Base-by-base conservation (phyloP, 2,113 vertebrate genomes). In the Anolis sagrei region DNA sequence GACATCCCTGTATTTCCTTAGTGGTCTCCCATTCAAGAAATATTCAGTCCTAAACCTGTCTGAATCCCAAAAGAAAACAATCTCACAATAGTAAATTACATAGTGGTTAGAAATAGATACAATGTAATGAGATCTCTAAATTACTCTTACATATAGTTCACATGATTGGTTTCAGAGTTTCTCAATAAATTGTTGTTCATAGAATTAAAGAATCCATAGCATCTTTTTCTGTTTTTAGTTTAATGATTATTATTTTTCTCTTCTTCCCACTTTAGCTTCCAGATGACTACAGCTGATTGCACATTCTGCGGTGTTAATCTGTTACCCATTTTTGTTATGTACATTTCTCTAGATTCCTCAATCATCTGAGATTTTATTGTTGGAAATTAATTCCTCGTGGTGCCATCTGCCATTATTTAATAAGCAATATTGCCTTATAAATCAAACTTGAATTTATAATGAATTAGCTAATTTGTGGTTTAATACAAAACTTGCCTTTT, bases 351-450 rank as follows among this genome's bases (percentile, higher is more conserved):
- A 89, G 92, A 93, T 92, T 93, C 90, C 84, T 89, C 81, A 92
- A 84, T 90, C 89, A 88, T 87, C 27, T 85, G 23, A 90, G 92
- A 92, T 93, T 95, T 92, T 90, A 92, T 94, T 92, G 89, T 61
- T 0, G 87, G 68, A 64, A 93, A 83, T 88, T 94, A 92, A 92
- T 93, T 93, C 92, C 91, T 91, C 92, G 88, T 89, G 88, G 83
- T 79, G 92, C 92, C 93, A 95, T 92, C 92, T 95, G 94, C 92
- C 89, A 92, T 92, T 94, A 93, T 93, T 93, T 94, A 94, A 93
- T 93, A 92, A 89, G 89, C 83, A 92, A 84, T 81, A 90, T 44
- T 81, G 80, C 82, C 83, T 88, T 92, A 94, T 90, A 94, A 91
- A 94, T 92, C 87, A 94, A 92, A 92, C 89, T 92, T 92, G 91